phyloP scores from a whole-genome alignment of 2,113 vertebrate species.

The Xiphophorus couchianus region DNA sequence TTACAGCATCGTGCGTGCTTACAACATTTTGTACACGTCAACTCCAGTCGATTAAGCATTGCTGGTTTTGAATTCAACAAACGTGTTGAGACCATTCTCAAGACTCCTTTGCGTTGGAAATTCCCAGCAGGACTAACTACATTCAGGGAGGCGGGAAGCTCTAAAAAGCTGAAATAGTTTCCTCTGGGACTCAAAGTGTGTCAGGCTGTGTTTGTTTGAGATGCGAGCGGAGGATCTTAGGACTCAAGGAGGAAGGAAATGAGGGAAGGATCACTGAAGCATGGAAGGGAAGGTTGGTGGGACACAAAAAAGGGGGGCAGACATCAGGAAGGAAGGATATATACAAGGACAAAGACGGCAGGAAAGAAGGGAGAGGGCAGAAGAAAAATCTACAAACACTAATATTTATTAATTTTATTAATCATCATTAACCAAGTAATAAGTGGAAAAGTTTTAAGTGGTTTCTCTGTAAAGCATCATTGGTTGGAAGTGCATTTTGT shows the following conservation, averaged over 20 bases:
- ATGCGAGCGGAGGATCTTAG: not conserved
- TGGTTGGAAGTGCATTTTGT: too few species aligned
- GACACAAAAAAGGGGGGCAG: too few species aligned
- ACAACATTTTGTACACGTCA: not conserved
- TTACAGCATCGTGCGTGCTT: not conserved
- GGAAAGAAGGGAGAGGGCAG: not conserved
- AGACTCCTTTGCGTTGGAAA: constrained; percentile 10
- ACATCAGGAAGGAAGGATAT: too few species aligned
- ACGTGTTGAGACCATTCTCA: not conserved
- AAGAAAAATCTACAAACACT: not conserved
- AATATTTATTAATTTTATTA: not conserved
- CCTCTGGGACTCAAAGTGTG: constrained; percentile 38
- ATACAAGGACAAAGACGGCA: not conserved
- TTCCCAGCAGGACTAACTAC: constrained; percentile 20
- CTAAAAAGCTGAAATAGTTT: constrained; percentile 33
- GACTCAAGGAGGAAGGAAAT: too few species aligned
- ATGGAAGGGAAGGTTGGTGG: too few species aligned
- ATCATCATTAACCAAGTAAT: not conserved
- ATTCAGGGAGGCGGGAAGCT: constrained; percentile 17
- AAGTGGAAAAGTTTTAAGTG: too few species aligned
- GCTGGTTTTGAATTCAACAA: too few species aligned
- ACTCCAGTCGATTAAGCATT: not conserved
- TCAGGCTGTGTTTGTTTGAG: constrained; percentile 33
- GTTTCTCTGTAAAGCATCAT: too few species aligned
- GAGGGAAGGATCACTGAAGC: too few species aligned